phyloP scores from a whole-genome alignment of 1,140 invertebrate species.

The Drosophila lini region DNA sequence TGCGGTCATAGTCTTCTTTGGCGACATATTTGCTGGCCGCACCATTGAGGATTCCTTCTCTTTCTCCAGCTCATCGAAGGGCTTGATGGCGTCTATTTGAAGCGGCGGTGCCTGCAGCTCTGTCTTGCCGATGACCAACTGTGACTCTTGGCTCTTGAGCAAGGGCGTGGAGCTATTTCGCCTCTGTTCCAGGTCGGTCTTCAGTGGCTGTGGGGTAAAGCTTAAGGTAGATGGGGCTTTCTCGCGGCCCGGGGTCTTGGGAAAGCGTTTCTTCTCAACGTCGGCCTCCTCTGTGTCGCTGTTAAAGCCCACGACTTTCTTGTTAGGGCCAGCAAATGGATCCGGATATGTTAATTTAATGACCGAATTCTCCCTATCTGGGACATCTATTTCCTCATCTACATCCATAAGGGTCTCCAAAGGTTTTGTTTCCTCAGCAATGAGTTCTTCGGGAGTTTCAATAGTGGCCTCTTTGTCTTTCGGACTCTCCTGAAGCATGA shows the following conservation, averaged over 20 bases:
- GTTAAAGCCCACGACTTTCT: slow-evolving; percentile 48
- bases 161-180: slow-evolving; percentile 65
- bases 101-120: slow-evolving; percentile 23
- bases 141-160: slow-evolving; percentile 18
- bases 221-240: not conserved
- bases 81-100: slow-evolving; percentile 52
- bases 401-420: not conserved
- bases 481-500: not conserved
- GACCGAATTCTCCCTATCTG: not conserved
- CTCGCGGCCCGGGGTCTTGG: slow-evolving; percentile 65
- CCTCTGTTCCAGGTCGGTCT: slow-evolving; percentile 29
- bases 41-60: not conserved
- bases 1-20: slow-evolving; percentile 6
- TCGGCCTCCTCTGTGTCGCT: slow-evolving; percentile 2
- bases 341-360: not conserved
- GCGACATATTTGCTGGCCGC: not conserved
- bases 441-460: not conserved
- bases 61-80: slow-evolving; percentile 24
- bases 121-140: not conserved
- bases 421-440: not conserved
- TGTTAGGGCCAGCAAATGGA: slow-evolving; percentile 11
- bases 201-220: not conserved
- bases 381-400: not conserved
- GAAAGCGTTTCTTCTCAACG: slow-evolving; percentile 45
- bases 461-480: no score